Base-by-base conservation (phyloP, 2,113 vertebrate genomes). In the Mesitornis unicolor region DNA sequence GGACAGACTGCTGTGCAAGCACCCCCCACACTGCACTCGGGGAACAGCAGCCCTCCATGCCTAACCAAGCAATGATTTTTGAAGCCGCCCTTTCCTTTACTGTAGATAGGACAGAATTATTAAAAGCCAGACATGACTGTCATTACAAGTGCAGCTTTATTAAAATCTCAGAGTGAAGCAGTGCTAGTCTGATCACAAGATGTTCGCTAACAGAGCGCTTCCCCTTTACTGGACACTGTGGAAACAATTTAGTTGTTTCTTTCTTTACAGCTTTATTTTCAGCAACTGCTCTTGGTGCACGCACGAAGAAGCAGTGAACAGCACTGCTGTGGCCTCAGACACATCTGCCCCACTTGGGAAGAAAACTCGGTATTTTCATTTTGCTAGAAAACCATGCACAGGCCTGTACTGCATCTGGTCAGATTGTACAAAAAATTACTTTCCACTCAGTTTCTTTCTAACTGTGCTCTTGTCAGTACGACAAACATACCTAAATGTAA, bases 41-140 rank as follows among this genome's bases (percentile, higher is more conserved):
- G 60, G 35, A 45, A 33, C 0, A 19, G 43, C 48, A 75, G 43
- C 43, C 16, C 63, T 6, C 22, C 10, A 0, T 14, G 57, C 47
- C n/a, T n/a, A 2, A 8, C 0, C 9, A 6, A n/a, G 61, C 47
- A n/a, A 3, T 0, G 15, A 7, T 20, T 10, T 2, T 1, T 5
- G 28, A 14, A 71, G n/a, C 47, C 16, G 7, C 40, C 43, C 43
- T 33, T 45, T 13, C 25, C 56, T 63, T 35, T 24, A 5, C 36
- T 11, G 1, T 1, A 7, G 35, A 2, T 1, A 28, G 38, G 40
- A 24, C 14, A 48, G 54, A 28, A 38, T 19, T 21, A 89, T 3
- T 3, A 29, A 74, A 61, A 54, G 18, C 22, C 84, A 86, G 75
- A 61, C 40, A 25, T 50, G 14, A 64, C 59, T 42, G 17, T 35